These are phyloP conservation scores for Hedychridium roseum DNA, from an alignment of 2,888 invertebrate genomes.

Conservation along the genomic window DNA sequence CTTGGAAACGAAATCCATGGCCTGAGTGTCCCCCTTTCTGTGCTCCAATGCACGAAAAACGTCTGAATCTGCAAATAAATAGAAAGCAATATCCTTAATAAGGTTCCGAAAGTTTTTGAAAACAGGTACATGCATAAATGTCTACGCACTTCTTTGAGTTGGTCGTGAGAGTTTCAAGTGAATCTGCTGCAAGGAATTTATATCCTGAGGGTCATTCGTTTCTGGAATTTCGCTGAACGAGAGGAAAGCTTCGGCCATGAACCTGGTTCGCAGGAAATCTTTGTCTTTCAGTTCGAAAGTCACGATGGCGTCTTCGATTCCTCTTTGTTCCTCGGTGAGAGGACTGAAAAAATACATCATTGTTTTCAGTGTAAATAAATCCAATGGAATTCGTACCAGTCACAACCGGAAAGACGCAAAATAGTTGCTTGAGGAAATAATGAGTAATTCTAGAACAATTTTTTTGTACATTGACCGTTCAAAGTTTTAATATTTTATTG, in stretches of 20 bases:
- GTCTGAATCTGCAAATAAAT: slow-evolving; percentile 69
- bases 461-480: too few species aligned
- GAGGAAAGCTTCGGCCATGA: slow-evolving; percentile 93
- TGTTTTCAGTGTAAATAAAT: slow-evolving; percentile 4
- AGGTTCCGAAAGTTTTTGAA: neutral
- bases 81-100: neutral
- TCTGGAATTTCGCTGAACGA: slow-evolving; percentile 79
- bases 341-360: slow-evolving; percentile 66
- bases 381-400: too few species aligned
- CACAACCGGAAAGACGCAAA: slow-evolving; percentile 4
- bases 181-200: slow-evolving; percentile 74
- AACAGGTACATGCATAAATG: slow-evolving; percentile 10
- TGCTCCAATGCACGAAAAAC: slow-evolving; percentile 81
- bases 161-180: slow-evolving; percentile 78
- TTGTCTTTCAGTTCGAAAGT: slow-evolving; percentile 95
- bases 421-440: neutral
- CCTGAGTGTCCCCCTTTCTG: slow-evolving; percentile 86
- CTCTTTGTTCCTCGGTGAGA: slow-evolving; percentile 77
- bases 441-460: neutral
- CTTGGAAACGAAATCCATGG: slow-evolving; percentile 87
- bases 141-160: slow-evolving; percentile 69
- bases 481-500: too few species aligned
- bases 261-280: slow-evolving; percentile 91
- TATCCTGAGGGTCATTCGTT: slow-evolving; percentile 68
- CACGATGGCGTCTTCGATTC: slow-evolving; percentile 75